Evolutionary conservation across 2,113 vertebrate genomes (phyloP).

Genomic region (Carettochelys insculpta): DNA sequence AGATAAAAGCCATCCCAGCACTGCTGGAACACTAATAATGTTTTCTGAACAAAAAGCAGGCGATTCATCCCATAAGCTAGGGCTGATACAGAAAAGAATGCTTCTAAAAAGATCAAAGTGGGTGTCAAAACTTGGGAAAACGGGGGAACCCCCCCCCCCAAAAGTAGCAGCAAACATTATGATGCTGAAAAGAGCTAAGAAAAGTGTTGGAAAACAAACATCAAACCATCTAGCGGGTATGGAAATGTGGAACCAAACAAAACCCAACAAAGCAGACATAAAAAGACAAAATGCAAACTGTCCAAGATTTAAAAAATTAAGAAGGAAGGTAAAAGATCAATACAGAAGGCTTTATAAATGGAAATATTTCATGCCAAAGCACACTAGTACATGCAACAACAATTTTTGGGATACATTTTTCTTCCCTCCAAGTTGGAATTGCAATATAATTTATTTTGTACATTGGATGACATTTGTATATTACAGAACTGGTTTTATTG

Average conservation of each 20-base stretch:
- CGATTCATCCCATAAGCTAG: not conserved
- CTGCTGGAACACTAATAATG: conserved; percentile 67
- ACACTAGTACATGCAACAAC: not conserved
- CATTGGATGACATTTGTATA: not conserved
- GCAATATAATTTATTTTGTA: conserved; percentile 8
- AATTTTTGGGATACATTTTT: not conserved
- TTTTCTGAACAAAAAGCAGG: conserved; percentile 38
- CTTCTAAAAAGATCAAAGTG: conserved; percentile 54
- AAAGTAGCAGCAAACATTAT: not conserved
- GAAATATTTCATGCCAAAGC: conserved; percentile 1
- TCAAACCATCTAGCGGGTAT: not conserved
- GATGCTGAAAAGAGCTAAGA: not conserved
- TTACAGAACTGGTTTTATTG: conserved; percentile 13
- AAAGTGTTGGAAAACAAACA: not conserved
- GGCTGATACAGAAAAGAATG: not conserved
- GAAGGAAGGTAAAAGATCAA: not conserved
- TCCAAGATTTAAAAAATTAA: not conserved
- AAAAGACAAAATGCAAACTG: not conserved
- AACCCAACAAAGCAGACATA: not conserved
- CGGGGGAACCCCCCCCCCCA: not conserved
- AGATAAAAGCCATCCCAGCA: conserved; percentile 72
- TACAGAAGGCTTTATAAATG: conserved; percentile 3
- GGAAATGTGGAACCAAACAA: not conserved
- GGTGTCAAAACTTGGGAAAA: not conserved
- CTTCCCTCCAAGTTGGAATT: conserved; percentile 2